phyloP scores from a whole-genome alignment of 2,113 vertebrate species.

The Aspidoscelis tigris region DNA sequence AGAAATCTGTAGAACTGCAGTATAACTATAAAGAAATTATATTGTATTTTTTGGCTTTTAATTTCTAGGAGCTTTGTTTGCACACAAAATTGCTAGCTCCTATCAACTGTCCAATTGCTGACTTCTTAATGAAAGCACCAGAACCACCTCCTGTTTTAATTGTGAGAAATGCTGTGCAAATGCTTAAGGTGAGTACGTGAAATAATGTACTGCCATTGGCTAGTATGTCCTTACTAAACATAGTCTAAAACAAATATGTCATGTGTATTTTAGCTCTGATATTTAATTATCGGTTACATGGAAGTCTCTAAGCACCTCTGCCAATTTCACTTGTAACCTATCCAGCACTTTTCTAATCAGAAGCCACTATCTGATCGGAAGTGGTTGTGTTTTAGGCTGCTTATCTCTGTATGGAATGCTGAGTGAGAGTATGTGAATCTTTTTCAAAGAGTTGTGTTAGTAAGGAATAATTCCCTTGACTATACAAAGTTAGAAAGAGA shows the following conservation, averaged over 20 bases:
- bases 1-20: not conserved
- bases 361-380: not conserved
- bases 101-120: constrained; percentile 82
- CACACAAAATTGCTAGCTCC: constrained; percentile 94
- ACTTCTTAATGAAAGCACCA: constrained; percentile 93
- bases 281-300: not conserved
- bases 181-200: constrained; percentile 87
- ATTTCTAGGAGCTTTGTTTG: constrained; percentile 88
- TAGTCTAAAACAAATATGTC: not conserved
- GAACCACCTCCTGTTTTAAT: constrained; percentile 89
- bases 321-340: not conserved
- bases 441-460: too few species aligned
- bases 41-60: not conserved
- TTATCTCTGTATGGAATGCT: not conserved
- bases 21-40: not conserved
- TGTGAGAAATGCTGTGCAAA: constrained; percentile 88
- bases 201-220: not conserved
- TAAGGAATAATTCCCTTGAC: not conserved
- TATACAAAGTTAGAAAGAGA: not conserved
- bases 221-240: not conserved
- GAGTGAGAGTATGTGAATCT: not conserved
- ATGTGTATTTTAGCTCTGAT: not conserved
- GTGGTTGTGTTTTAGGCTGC: not conserved
- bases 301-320: not conserved
- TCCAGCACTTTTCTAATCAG: not conserved